phyloP scores from a whole-genome alignment of 2,113 vertebrate species.

The Zeus faber region DNA sequence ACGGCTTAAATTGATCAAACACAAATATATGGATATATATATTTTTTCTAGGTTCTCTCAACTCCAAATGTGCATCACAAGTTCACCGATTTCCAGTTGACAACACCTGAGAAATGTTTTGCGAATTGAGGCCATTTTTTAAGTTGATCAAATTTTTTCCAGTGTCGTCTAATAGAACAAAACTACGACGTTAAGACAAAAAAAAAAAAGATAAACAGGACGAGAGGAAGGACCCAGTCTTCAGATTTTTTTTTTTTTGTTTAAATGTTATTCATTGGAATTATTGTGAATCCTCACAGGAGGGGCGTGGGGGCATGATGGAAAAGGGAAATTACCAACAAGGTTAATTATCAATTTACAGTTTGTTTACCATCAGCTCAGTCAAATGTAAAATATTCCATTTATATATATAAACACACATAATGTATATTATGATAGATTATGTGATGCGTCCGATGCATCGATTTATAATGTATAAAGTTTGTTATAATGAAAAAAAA shows the following conservation, averaged over 20 bases:
- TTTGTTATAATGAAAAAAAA: slow-evolving; percentile 88
- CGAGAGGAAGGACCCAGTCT: slow-evolving; percentile 8
- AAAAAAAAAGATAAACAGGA: slow-evolving; percentile 36
- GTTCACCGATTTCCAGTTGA: too few relatives aligned
- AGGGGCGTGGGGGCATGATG: slow-evolving; percentile 34
- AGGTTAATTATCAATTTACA: slow-evolving; percentile 70
- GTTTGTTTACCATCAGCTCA: slow-evolving; percentile 81
- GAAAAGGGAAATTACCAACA: slow-evolving; percentile 46
- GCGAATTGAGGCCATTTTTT: too few relatives aligned
- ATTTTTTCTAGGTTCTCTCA: too few relatives aligned
- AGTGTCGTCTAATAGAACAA: too few relatives aligned
- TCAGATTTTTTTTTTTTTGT: slow-evolving; percentile 74
- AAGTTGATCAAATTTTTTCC: too few relatives aligned
- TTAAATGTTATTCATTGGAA: slow-evolving; percentile 34
- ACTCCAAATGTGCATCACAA: too few relatives aligned
- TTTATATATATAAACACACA: slow-evolving; percentile 66
- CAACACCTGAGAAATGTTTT: too few relatives aligned
- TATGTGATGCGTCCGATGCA: slow-evolving; percentile 81
- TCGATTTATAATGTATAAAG: slow-evolving; percentile 85
- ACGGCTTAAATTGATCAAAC: too few relatives aligned
- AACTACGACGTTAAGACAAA: too few relatives aligned
- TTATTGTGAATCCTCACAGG: slow-evolving; percentile 60
- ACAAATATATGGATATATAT: too few relatives aligned
- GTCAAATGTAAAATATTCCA: slow-evolving; percentile 81
- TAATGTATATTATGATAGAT: slow-evolving; percentile 77